Conservation (phyloP, 2,797 vertebrate genomes). For the Eulemur coronatus region DNA sequence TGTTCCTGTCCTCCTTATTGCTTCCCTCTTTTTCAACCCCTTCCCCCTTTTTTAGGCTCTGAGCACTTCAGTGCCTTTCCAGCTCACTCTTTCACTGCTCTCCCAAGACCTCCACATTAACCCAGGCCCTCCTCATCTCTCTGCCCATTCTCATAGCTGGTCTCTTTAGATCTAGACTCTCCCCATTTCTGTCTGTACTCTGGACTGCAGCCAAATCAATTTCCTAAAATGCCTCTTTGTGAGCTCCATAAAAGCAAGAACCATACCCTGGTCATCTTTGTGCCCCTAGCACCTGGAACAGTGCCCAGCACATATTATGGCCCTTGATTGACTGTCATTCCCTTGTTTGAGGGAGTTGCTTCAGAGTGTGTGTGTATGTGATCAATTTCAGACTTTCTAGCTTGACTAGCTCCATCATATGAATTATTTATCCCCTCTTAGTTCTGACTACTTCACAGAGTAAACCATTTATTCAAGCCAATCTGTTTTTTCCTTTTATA, state of each 20-base stretch:
- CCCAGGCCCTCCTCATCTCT: neutral
- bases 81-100: neutral
- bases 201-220: neutral
- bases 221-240: neutral
- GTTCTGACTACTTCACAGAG: slow-evolving; percentile 1
- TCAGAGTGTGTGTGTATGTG: neutral
- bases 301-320: too few relatives aligned
- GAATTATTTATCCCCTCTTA: slow-evolving; percentile 42
- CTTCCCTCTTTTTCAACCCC: neutral
- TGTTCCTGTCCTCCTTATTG: neutral
- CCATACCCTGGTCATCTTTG: neutral
- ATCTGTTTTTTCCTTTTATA: slow-evolving; percentile 49
- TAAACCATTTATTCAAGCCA: slow-evolving; percentile 27
- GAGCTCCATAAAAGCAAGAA: neutral
- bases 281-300: neutral
- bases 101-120: neutral
- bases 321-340: neutral
- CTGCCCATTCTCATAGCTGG: neutral
- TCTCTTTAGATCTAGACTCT: neutral
- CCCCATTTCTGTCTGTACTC: neutral
- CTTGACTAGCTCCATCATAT: neutral
- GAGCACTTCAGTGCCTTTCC: neutral
- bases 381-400: neutral
- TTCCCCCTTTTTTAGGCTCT: neutral
- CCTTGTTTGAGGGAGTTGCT: neutral